These are phyloP conservation scores for Urocynchramus pylzowi DNA, from an alignment of 2,113 vertebrate species.

Conservation along the genomic window DNA sequence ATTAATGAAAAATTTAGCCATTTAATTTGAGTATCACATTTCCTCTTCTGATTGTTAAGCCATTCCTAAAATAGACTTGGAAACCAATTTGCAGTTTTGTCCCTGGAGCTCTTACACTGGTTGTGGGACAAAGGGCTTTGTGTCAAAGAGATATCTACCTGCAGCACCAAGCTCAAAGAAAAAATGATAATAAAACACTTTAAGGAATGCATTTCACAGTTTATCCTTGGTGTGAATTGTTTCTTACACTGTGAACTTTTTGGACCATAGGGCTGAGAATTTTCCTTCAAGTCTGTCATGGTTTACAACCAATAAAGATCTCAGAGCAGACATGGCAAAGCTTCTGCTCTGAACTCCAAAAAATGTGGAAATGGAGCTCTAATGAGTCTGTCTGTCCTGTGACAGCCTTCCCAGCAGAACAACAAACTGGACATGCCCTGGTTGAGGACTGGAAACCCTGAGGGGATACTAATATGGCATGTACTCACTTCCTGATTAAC, in stretches of 20 bases:
- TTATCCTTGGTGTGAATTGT: conserved; percentile 64
- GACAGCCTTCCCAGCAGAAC: conserved; percentile 34
- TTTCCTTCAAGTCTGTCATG: neutral
- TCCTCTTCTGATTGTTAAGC: neutral
- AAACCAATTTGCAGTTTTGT: conserved; percentile 46
- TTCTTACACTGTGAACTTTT: conserved; percentile 51
- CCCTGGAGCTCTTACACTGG: neutral
- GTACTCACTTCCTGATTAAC: conserved; percentile 58
- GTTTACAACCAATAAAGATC: neutral
- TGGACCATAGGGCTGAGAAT: neutral
- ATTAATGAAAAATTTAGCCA: neutral
- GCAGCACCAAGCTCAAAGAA: neutral
- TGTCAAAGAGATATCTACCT: neutral
- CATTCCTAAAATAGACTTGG: neutral
- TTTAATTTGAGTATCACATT: conserved; percentile 17
- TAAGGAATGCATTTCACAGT: conserved; percentile 62
- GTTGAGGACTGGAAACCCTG: neutral
- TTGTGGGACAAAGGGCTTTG: neutral
- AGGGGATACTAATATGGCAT: conserved; percentile 29
- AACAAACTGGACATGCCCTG: conserved; percentile 5
- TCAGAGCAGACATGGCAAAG: neutral
- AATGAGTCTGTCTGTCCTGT: conserved; percentile 26
- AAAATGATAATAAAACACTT: conserved; percentile 56
- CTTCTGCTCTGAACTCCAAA: neutral
- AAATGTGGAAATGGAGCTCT: conserved; percentile 29